Evolutionary conservation across 2,888 invertebrate species (phyloP), one percentile per base, ranked within the genome.

Genomic region (Fissipunctia ypsillon): DNA sequence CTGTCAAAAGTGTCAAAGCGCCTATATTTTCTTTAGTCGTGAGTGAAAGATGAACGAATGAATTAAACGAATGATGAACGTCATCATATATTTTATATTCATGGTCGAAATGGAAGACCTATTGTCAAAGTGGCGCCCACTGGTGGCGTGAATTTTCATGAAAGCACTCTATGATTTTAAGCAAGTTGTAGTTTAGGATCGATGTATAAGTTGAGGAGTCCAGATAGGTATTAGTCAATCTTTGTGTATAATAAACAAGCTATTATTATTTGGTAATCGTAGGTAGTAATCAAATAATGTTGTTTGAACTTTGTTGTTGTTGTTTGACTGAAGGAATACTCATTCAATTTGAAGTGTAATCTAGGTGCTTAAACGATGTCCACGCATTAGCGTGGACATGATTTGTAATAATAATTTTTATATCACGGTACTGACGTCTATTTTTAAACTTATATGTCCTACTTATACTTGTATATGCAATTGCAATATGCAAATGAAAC

Each of bases 301-400:
- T 66, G 28, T 54, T 67, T 69, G 69, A 79, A 73, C 57, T 79
- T 79, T n/a, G n/a, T n/a, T n/a, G n/a, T n/a, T n/a, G n/a, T n/a
- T n/a, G n/a, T n/a, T 79, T 41, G 56, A 69, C 69, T 63, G 43
- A 57, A 70, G 75, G 64, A 67, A 64, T 70, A 75, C 75, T 75
- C 56, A 56, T 59, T 28, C 35, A 68, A 14, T 64, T 61, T 78
- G 52, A 79, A 73, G 73, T 64, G 60, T 77, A 65, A 72, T 77
- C 41, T 52, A 66, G 61, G 45, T 52, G 43, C 54, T 71, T 35
- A 59, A 64, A 45, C 25, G 50, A 16, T 31, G 69, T 45, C n/a
- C n/a, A n/a, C n/a, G 0, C n/a, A 43, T 61, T 48, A n/a, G 54
- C 22, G 50, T 63, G 38, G 57, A 61, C 35, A 56, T 52, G 43